Evolutionary conservation across 2,113 vertebrate genomes (phyloP).

Genomic region (Microtus oregoni): DNA sequence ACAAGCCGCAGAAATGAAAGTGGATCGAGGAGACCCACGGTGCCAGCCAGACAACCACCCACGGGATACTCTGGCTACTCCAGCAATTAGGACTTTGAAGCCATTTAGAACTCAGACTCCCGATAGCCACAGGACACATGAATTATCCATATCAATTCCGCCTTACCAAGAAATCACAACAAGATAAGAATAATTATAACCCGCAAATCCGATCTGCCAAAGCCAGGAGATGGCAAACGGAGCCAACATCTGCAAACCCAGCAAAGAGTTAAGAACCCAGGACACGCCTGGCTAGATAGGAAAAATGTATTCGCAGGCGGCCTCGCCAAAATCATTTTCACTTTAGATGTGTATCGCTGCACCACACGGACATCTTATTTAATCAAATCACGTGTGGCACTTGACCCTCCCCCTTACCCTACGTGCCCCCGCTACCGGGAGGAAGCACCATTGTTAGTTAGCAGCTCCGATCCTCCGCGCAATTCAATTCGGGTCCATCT

Average conservation of each 20-base stretch:
- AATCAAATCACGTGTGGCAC: conserved; percentile 82
- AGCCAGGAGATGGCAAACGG: conserved; percentile 52
- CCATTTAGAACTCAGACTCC: conserved; percentile 79
- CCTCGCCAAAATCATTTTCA: conserved; percentile 67
- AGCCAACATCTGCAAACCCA: conserved; percentile 74
- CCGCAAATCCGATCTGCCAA: conserved; percentile 74
- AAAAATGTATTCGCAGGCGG: conserved; percentile 71
- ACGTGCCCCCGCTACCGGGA: conserved; percentile 79
- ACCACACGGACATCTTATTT: conserved; percentile 78
- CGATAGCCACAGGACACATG: conserved; percentile 84
- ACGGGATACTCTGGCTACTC: conserved; percentile 84
- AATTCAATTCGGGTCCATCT: conserved; percentile 80
- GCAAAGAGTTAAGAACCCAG: conserved; percentile 76
- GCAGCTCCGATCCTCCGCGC: conserved; percentile 79
- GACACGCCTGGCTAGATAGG: conserved; percentile 68
- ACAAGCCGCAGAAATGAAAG: conserved; percentile 87
- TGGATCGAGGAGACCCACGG: conserved; percentile 84
- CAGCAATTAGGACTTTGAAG: conserved; percentile 87
- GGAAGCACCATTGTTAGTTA: conserved; percentile 81
- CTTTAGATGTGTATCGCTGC: conserved; percentile 76
- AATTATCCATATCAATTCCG: conserved; percentile 83
- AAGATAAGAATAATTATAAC: conserved; percentile 82
- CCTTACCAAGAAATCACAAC: conserved; percentile 85
- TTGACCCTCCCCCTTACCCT: conserved; percentile 82
- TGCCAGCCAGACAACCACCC: conserved; percentile 86